Evolutionary conservation across 2,888 invertebrate species (phyloP), one percentile per base, ranked within the genome.

Genomic region (Carterocephalus palaemon): DNA sequence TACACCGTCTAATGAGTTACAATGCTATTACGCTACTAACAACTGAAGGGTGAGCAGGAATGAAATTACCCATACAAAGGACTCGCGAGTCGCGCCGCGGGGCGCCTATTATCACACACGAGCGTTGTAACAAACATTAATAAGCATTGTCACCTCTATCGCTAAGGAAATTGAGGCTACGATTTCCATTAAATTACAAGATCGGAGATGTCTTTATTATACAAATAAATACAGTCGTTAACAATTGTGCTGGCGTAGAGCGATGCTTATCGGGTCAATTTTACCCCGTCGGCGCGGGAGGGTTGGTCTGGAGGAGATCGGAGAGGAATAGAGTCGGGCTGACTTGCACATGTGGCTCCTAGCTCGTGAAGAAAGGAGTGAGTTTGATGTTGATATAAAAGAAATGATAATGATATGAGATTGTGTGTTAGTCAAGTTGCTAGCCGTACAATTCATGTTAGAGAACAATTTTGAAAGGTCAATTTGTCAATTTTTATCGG

Each of bases 31-130:
- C 57, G 52, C 49, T 47, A 47, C 54, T 51, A 46, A 51, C 50
- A 47, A 48, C 33, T 33, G 64, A 62, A 66, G 73, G 70, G 71
- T 56, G 63, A 60, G 53, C 50, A 49, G 54, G 57, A 63, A 62
- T 62, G 62, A 65, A 70, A 73, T 75, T 72, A 74, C 62, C 64
- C 57, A 59, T 60, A 75, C 74, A 75, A 76, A 71, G 65, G 72
- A 64, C 66, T 63, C 60, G 61, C 64, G 60, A 56, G 56, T 38
- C 48, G 47, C 75, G 45, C 78, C 31, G 56, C 75, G 70, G 76
- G 77, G 70, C 60, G 78, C 76, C 70, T 62, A 70, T 75, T 75
- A 71, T 58, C 58, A 36, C 62, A 56, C 26, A 7, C 19, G 19
- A 16, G 7, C 40, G 40, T 43, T 34, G 43, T 36, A 29, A 24